Base-by-base conservation (phyloP, 2,888 invertebrate species). In the Cephus pulcher region DNA sequence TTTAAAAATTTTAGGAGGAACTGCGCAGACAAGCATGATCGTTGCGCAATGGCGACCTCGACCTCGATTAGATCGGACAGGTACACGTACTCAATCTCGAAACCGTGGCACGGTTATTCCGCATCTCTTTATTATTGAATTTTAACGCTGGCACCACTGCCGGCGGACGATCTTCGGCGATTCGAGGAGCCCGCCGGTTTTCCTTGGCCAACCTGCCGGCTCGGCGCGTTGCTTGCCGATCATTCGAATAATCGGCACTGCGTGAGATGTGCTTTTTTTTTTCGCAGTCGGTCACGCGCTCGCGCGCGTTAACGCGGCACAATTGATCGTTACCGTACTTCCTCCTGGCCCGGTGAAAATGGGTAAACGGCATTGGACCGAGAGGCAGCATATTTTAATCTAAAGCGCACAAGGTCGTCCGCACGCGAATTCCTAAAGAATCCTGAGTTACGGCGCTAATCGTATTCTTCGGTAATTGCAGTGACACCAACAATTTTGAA, bases 11-110 rank as follows among this genome's bases (percentile, higher is more conserved):
- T 56, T 56, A 0, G 40, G 40, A 56, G 23, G 75, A 75, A 75
- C 75, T 34, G 35, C 75, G 75, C 75, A 70, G 32, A 56, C 71
- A 77, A 75, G 32, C 71, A 23, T 4, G 33, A 23, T 73, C 37
- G 33, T 78, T 76, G 68, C 78, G 78, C 76, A 76, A 71, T 30
- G 34, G 69, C n/a, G 73, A 73, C 78, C 75, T 78, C 78, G 78
- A 73, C 75, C 78, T 70, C 75, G 78, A 76, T 78, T 73, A 76
- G 76, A 78, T 32, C 75, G 75, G n/a, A 75, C 56, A 34, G 32
- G 71, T 33, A 71, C 71, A 71, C 71, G 74, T 35, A 74, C 37
- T 35, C 74, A 11, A 33, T 23, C 37, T 34, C 32, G 33, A 71
- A 71, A 71, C 71, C 71, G 71, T 71, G 71, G 3, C 71, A 71